Base-by-base conservation (phyloP, 2,888 invertebrate species). In the Cosmia trapezina region DNA sequence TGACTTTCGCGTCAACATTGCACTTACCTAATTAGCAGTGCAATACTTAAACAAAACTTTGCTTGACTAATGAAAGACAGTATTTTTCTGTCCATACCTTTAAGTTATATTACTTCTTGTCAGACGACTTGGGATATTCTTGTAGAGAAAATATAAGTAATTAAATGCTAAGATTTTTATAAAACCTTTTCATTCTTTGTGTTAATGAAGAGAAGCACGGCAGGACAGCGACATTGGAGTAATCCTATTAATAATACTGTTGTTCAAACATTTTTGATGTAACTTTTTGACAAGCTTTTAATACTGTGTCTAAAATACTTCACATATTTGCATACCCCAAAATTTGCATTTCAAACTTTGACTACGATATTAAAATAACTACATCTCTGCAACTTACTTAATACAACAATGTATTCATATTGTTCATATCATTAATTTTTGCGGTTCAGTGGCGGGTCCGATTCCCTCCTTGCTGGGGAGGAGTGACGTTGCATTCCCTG, bases 401-500 rank as follows among this genome's bases (percentile, higher is more conserved):
- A 73, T 54, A 60, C 67, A 65, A 76, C 59, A 69, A 63, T 62
- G 54, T 74, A 80, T 78, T 83, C 59, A 71, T 68, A 71, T 61
- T 81, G 73, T 73, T 77, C 60, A 75, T 77, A 73, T 83, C 70
- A 83, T 85, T 83, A 78, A 75, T 84, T 81, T 85, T 80, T 77
- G 81, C 73, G 79, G 76, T 74, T 49, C 63, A 76, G 66, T 66
- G 65, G 67, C 43, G 70, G 67, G 76, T 80, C 81, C 73, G 43
- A 68, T 83, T 83, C 75, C 77, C 80, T 78, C 78, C 70, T 79
- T 78, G 72, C 59, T 71, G 28, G 80, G 79, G 84, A 80, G 87
- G 84, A 90, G 90, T 92, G 92, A 92, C 91, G 89, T 86, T 88
- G 90, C 90, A 90, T 87, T 91, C 91, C 91, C 91, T 77, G 74